phyloP scores from a whole-genome alignment of 2,888 invertebrate species.

The Amphipyra berbera region DNA sequence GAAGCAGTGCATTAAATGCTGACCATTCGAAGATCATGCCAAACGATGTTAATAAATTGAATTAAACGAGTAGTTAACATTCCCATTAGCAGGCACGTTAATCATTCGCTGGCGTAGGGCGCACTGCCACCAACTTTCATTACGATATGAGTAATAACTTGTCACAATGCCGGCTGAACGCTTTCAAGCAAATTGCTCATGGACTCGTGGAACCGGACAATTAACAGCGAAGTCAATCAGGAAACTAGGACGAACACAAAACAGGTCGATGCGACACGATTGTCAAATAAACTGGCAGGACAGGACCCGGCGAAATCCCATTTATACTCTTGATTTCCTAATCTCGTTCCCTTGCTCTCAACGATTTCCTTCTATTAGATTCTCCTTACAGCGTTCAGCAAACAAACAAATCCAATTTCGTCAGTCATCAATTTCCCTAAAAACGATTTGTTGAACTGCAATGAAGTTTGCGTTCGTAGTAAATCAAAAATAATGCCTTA shows the following conservation, averaged over 20 bases:
- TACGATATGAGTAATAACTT: slow-evolving; percentile 64
- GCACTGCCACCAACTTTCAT: slow-evolving; percentile 59
- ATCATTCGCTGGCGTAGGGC: slow-evolving; percentile 54
- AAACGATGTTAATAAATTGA: slow-evolving; percentile 63
- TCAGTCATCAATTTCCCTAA: slow-evolving; percentile 58
- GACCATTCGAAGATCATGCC: slow-evolving; percentile 18
- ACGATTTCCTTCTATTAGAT: slow-evolving; percentile 60
- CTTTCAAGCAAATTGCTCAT: slow-evolving; percentile 67
- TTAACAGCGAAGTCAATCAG: slow-evolving; percentile 51
- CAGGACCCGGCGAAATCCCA: slow-evolving; percentile 21
- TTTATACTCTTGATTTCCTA: slow-evolving; percentile 54
- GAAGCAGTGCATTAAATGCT: background rate
- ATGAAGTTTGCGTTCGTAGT: slow-evolving; percentile 36
- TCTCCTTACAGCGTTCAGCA: slow-evolving; percentile 45
- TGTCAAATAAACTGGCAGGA: slow-evolving; percentile 27
- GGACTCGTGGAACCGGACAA: slow-evolving; percentile 46
- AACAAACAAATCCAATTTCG: slow-evolving; percentile 65
- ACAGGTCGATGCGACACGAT: slow-evolving; percentile 7
- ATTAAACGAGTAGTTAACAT: slow-evolving; percentile 58
- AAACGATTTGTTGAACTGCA: slow-evolving; percentile 50
- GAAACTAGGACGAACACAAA: slow-evolving; percentile 51
- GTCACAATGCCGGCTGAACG: slow-evolving; percentile 50
- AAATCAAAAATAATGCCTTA: slow-evolving; percentile 34
- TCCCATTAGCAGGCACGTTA: slow-evolving; percentile 65
- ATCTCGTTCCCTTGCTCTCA: slow-evolving; percentile 45